A percentile compares a stretch with the other conserved stretches of the same genome.
Conservation (phyloP, 1,140 invertebrate genomes). For the Hylyphantes graminicola region DNA sequence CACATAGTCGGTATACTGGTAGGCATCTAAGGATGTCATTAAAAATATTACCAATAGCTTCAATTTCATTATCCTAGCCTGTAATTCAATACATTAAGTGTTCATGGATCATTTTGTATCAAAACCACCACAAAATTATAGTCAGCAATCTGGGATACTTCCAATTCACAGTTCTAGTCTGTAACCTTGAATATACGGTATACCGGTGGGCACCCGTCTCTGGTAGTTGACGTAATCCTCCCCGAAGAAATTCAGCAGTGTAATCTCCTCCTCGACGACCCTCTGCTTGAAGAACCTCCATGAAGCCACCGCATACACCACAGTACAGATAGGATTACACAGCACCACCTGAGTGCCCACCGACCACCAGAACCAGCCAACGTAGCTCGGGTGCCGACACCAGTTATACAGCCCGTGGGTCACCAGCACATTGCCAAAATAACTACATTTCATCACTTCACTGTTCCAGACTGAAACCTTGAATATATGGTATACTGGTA, state of each 20-base stretch:
- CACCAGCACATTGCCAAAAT: conserved; percentile 86
- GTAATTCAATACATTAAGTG: too few relatives aligned
- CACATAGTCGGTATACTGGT: conserved; percentile 91
- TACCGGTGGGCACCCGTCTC: conserved; percentile 83
- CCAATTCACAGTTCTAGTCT: conserved; percentile 65
- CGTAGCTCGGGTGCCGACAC: conserved; percentile 89
- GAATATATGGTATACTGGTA: conserved; percentile 93
- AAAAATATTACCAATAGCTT: conserved; percentile 86
- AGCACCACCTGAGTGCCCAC: conserved; percentile 89
- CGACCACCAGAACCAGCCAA: conserved; percentile 99
- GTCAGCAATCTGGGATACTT: too few relatives aligned
- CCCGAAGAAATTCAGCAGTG: conserved; percentile 94
- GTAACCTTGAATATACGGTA: conserved; percentile 92
- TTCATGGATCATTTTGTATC: too few relatives aligned
- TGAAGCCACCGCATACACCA: conserved; percentile 82
- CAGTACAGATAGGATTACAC: conserved; percentile 83
- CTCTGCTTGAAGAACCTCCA: conserved; percentile 94
- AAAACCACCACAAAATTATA: too few relatives aligned
- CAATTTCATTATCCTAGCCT: too few relatives aligned
- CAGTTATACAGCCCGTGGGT: conserved; percentile 88
- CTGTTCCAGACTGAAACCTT: conserved; percentile 78
- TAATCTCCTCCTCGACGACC: conserved; percentile 75
- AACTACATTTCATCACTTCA: too few relatives aligned
- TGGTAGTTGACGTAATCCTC: conserved; percentile 91
- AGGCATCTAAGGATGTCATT: conserved; percentile 98